These are phyloP conservation scores for Neoscelio sp. DNA, from an alignment of 2,888 invertebrate species.

Conservation along the genomic window DNA sequence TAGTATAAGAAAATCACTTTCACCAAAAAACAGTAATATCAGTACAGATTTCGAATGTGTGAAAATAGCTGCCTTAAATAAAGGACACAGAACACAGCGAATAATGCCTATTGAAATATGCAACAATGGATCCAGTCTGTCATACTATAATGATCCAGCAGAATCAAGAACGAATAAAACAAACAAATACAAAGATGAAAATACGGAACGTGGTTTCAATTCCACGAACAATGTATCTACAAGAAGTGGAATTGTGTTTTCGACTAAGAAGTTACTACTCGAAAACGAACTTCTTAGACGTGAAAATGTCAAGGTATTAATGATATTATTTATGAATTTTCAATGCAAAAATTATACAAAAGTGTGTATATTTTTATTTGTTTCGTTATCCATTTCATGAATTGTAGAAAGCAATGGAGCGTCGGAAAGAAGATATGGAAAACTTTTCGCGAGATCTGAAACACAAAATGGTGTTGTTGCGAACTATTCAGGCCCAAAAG, in stretches of 20 bases:
- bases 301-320: constrained; percentile 77
- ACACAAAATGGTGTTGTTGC: constrained; percentile 76
- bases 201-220: constrained; percentile 70
- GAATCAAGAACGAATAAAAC: no score
- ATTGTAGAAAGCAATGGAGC: constrained; percentile 78
- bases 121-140: constrained; percentile 56
- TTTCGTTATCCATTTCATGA: not conserved
- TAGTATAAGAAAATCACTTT: not conserved
- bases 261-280: constrained; percentile 77
- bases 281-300: constrained; percentile 79
- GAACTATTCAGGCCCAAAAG: constrained; percentile 72
- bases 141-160: constrained; percentile 23
- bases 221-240: constrained; percentile 77
- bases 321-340: constrained; percentile 17
- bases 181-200: no score
- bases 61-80: constrained; percentile 86
- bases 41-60: constrained; percentile 83
- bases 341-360: not conserved
- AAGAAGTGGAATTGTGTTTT: constrained; percentile 73
- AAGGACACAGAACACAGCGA: no score
- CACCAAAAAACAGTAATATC: constrained; percentile 71
- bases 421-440: constrained; percentile 79
- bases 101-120: no score
- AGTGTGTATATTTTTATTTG: not conserved
- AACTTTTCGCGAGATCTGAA: constrained; percentile 78